phyloP scores from a whole-genome alignment of 1,140 invertebrate genomes.

The Achatina immaculata region DNA sequence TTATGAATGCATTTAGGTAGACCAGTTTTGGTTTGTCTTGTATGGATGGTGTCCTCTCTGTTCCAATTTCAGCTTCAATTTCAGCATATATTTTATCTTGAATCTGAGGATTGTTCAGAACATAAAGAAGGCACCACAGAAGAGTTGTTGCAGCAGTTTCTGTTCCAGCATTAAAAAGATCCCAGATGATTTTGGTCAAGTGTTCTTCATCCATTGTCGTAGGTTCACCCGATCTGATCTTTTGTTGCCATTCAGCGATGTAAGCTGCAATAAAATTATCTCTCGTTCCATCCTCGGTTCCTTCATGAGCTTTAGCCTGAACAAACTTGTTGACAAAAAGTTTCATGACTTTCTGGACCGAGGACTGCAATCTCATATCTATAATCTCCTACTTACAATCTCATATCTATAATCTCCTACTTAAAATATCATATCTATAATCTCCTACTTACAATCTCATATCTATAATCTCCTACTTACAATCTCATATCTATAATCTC shows the following conservation, averaged over 20 bases:
- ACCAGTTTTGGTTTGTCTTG: constrained; percentile 38
- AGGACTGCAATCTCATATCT: constrained; percentile 22
- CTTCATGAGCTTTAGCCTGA: constrained; percentile 16
- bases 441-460: no score
- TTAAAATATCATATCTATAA: no score
- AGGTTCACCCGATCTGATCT: background rate
- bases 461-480: no score
- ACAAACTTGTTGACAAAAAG: constrained; percentile 2
- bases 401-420: no score
- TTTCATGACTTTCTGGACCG: constrained; percentile 27
- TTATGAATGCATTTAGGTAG: background rate
- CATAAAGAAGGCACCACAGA: background rate
- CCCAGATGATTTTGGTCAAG: constrained; percentile 66
- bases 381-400: no score
- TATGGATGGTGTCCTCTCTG: constrained; percentile 10
- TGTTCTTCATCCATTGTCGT: no score
- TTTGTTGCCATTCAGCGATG: constrained; percentile 34
- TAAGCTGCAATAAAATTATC: constrained; percentile 50
- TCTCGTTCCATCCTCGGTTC: constrained; percentile 21
- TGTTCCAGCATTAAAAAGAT: constrained; percentile 89
- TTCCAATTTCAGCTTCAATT: constrained; percentile 75
- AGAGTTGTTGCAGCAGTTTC: constrained; percentile 76
- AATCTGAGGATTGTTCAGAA: background rate
- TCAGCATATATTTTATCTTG: constrained; percentile 80
- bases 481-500: no score